phyloP scores from a whole-genome alignment of 2,797 vertebrate species.

The Lophotriccus pileatus region DNA sequence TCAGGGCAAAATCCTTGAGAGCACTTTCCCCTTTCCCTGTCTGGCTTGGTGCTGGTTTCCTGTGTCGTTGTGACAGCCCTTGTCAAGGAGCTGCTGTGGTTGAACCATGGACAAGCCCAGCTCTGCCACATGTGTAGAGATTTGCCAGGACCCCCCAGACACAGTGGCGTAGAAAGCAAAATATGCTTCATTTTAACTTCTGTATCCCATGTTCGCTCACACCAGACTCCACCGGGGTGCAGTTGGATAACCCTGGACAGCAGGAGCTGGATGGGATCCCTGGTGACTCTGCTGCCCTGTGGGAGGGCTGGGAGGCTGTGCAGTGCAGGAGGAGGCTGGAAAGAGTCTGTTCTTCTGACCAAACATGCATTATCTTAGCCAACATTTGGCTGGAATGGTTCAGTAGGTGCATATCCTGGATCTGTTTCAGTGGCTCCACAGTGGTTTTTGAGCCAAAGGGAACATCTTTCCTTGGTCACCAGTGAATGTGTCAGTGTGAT shows the following conservation, averaged over 20 bases:
- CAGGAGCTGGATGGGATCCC: not conserved
- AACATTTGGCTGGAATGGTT: not conserved
- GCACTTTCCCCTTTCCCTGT: not conserved
- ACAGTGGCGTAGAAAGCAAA: not conserved
- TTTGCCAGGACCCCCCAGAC: not conserved
- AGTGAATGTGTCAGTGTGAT: not conserved
- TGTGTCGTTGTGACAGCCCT: not conserved
- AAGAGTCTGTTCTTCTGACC: not conserved
- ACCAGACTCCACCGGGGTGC: not conserved
- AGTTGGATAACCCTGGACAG: not conserved
- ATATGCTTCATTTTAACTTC: not conserved
- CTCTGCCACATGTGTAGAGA: not conserved
- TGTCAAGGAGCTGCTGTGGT: not conserved
- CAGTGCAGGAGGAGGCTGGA: not conserved
- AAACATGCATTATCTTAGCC: not conserved
- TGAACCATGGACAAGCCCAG: not conserved
- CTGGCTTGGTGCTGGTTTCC: not conserved
- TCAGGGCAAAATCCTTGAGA: not conserved
- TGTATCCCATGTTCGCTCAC: not conserved
- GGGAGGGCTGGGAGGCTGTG: not conserved
- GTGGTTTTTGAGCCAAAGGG: not conserved
- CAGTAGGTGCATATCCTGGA: not conserved
- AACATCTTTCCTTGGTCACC: not conserved
- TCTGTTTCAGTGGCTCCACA: not conserved
- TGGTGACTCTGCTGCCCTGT: not conserved